phyloP scores from a whole-genome alignment of 1,140 invertebrate species.

The Orchesella cincta region DNA sequence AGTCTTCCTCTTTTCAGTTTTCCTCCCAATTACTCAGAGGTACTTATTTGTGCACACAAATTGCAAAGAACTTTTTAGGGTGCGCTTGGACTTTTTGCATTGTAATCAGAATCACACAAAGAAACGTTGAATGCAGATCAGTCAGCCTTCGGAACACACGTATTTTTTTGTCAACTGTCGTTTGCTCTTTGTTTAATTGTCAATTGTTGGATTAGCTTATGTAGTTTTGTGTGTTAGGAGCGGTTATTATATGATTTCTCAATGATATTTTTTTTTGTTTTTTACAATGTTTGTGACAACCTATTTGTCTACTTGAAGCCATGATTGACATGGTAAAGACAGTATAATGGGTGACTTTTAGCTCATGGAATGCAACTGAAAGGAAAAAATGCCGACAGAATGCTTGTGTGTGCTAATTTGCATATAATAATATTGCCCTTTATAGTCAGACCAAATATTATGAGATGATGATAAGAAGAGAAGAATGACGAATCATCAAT shows the following conservation, averaged over 20 bases:
- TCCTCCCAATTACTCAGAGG: no score
- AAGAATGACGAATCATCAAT: constrained; percentile 17
- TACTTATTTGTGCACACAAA: no score
- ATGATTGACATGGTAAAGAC: constrained; percentile 18
- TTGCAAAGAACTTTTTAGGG: no score
- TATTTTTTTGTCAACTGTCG: background rate
- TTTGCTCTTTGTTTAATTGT: background rate
- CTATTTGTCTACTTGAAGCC: background rate
- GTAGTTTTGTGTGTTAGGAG: no score
- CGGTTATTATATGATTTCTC: constrained; percentile 3
- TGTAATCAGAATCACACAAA: no score
- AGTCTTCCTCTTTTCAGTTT: no score
- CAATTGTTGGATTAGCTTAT: background rate
- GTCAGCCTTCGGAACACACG: no score
- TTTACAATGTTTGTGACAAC: no score
- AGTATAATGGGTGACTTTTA: constrained; percentile 22
- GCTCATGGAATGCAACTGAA: constrained; percentile 7
- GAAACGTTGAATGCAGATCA: no score
- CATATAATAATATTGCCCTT: constrained; percentile 4
- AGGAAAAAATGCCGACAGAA: constrained; percentile 17
- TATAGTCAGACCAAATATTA: background rate
- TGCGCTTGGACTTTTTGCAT: no score
- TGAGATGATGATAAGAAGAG: constrained; percentile 4
- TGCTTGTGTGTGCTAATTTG: constrained; percentile 12
- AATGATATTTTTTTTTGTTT: constrained; percentile 10